Base-by-base conservation (phyloP, 2,113 vertebrate genomes). In the Rhineura floridana region DNA sequence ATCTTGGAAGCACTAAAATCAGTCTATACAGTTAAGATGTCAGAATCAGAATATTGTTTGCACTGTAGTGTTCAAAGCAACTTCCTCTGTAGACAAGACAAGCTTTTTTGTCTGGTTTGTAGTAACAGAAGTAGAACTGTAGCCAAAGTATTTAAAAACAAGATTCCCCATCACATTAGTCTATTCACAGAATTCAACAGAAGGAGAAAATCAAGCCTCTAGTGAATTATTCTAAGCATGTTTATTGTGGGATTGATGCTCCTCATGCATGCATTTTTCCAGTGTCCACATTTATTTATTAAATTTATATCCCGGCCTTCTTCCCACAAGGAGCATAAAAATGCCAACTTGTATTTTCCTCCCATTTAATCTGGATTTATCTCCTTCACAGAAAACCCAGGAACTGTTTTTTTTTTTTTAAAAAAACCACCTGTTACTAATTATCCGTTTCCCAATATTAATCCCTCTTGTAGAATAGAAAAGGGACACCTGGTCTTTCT, bases 61-160 rank as follows among this genome's bases (percentile, higher is more conserved):
- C 94, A 95, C 91, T 96, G 94, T 96, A 96, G 95, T 96, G 95
- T 96, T 96, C 92, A 88, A 75, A 93, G 94, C 17, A 85, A 7
- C 91, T 95, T 94, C 92, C 91, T 84, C 90, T 85, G 90, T 86
- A 87, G 83, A 93, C 91, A 85, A 94, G 90, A 92, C 89, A 95
- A 92, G 88, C 73, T 79, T 82, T 50, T 21, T 39, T 69, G 36
- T 44, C 46, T 23, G 59, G 33, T 50, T 52, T 65, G 55, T 65
- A 83, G n/a, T 76, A 88, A 82, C 4, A 88, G 23, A 73, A 65
- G 23, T 62, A 83, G 79, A 82, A 28, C 30, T 83, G 81, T 50
- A 33, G 44, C 36, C 62, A 63, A 63, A 63, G 42, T 81, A 77
- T 77, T 30, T 52, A 44, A 77, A 67, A 88, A 48, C 50, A 62